A percentile compares a stretch with the other conserved stretches of the same genome.
Conservation (phyloP, 1,140 invertebrate genomes). For the Saccostrea cuccullata region DNA sequence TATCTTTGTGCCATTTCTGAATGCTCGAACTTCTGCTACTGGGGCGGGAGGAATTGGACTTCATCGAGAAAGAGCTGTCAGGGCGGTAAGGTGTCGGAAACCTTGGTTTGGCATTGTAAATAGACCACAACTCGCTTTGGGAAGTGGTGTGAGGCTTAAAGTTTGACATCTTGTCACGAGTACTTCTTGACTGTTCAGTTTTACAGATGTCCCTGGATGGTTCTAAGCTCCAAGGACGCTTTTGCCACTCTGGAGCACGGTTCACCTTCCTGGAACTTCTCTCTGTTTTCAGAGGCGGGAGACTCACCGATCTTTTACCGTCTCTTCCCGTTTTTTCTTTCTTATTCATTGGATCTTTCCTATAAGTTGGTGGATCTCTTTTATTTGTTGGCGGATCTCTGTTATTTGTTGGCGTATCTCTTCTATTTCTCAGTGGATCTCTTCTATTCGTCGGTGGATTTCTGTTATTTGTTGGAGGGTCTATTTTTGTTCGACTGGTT, state of each 20-base stretch:
- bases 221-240: background rate
- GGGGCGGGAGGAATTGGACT: background rate
- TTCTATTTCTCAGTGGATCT: no score
- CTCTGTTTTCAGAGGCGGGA: background rate
- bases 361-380: no score
- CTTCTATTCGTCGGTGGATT: no score
- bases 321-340: background rate
- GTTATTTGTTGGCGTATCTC: no score
- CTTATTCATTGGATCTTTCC: background rate
- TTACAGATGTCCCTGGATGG: background rate
- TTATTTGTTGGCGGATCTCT: no score
- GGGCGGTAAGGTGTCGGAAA: background rate
- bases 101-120: constrained; percentile 8
- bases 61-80: background rate
- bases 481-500: background rate
- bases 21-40: background rate
- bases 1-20: background rate
- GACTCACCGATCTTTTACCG: background rate
- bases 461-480: background rate
- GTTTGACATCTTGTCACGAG: background rate
- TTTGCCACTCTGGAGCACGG: background rate
- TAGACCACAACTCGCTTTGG: background rate
- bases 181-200: background rate
- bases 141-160: background rate
- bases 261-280: background rate